Evolutionary conservation across 2,888 invertebrate genomes (phyloP).

Genomic region (Elegia similella): DNA sequence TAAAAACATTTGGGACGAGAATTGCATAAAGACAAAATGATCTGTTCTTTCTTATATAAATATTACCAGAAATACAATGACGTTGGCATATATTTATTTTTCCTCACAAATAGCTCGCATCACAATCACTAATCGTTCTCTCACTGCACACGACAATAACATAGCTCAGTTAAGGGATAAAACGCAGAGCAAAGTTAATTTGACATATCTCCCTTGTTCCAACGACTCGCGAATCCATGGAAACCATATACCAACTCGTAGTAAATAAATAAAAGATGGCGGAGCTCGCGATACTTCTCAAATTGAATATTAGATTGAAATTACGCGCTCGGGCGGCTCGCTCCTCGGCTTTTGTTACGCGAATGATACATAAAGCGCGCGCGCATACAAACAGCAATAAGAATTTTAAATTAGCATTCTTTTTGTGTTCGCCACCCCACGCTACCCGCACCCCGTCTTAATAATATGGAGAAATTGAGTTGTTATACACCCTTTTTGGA

Average conservation of each 20-base stretch:
- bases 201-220: conserved; percentile 37
- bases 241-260: conserved; percentile 45
- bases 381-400: conserved; percentile 79
- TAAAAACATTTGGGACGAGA: no score
- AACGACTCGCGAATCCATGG: conserved; percentile 53
- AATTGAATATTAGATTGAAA: conserved; percentile 81
- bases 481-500: conserved; percentile 76
- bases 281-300: conserved; percentile 70
- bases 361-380: conserved; percentile 77
- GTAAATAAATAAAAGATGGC: conserved; percentile 73
- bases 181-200: conserved; percentile 29
- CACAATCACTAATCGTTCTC: no score
- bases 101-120: no score
- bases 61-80: no score
- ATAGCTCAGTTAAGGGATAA: conserved; percentile 10
- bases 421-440: conserved; percentile 71
- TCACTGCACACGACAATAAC: background rate
- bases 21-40: no score
- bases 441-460: conserved; percentile 70
- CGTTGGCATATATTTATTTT: no score
- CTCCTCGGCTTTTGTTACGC: conserved; percentile 73
- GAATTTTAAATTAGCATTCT: conserved; percentile 82
- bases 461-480: conserved; percentile 81
- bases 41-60: no score
- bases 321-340: conserved; percentile 75